phyloP scores from a whole-genome alignment of 2,797 vertebrate species.

The Brotula barbata region DNA sequence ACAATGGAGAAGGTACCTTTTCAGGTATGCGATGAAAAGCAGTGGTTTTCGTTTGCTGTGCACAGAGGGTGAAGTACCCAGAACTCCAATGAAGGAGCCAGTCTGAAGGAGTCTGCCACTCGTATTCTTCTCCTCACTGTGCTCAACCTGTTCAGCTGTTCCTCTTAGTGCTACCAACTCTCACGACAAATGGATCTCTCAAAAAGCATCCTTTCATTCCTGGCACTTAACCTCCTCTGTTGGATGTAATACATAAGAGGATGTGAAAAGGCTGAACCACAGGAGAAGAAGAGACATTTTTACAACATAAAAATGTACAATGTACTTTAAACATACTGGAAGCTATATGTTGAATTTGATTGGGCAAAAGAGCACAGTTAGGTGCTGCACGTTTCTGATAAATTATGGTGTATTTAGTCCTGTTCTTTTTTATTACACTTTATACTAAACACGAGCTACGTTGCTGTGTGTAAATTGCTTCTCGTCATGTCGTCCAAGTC shows the following conservation, averaged over 20 bases:
- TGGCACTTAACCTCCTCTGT: neutral
- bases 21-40: slow-evolving; percentile 25
- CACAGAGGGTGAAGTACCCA: slow-evolving; percentile 31
- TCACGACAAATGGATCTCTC: too few relatives aligned
- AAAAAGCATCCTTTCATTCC: neutral
- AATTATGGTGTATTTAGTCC: too few relatives aligned
- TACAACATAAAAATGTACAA: too few relatives aligned
- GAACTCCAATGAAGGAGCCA: slow-evolving; percentile 4
- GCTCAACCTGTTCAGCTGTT: neutral
- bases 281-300: neutral
- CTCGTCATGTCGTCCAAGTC: too few relatives aligned
- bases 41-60: slow-evolving; percentile 31
- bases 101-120: slow-evolving; percentile 21
- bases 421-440: too few relatives aligned
- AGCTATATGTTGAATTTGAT: too few relatives aligned
- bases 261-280: neutral
- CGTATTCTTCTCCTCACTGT: neutral
- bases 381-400: too few relatives aligned
- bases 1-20: slow-evolving; percentile 33
- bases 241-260: slow-evolving; percentile 1
- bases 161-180: too few relatives aligned
- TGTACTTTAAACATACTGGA: too few relatives aligned
- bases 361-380: too few relatives aligned
- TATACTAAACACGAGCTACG: too few relatives aligned
- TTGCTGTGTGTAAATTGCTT: too few relatives aligned